Base-by-base conservation (phyloP, 2,888 invertebrate species). In the Atherix ibis region DNA sequence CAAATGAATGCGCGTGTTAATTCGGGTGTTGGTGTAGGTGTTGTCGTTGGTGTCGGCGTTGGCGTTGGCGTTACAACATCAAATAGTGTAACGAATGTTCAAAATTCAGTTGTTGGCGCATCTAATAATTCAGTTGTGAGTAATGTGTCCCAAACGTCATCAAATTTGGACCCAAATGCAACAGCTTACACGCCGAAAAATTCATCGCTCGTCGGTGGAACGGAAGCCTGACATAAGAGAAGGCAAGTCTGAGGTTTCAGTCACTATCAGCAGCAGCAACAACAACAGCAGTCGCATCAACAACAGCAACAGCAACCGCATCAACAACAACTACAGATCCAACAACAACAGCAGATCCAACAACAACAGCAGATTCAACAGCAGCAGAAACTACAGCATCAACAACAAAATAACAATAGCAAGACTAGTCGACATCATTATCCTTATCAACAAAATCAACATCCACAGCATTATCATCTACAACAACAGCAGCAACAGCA, bases 121-220 rank as follows among this genome's bases (percentile, higher is more conserved):
- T 29, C 33, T 6, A 35, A 27, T 4, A 22, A 27, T 10, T 29
- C 18, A 12, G 31, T 14, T 18, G 26, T 18, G 6, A 37, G 24
- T 24, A 31, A 27, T 55, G 60, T 46, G 57, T 40, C 46, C 30
- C 40, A 40, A 30, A 38, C 41, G 53, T 61, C 46, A 54, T 60
- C 60, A 6, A 73, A 68, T 49, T 71, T 91, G 40, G 91, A 91
- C 66, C 91, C 91, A 37, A 87, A 89, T 65, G 91, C 91, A 43
- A 76, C 79, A 43, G 83, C 82, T 46, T 91, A 91, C 66, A 89
- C 87, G 44, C 91, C 91, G 42, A 87, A 87, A 54, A 63, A 66
- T 46, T 70, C 71, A 42, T 47, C 48, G n/a, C 41, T 48, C 35
- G 48, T 48, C 27, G 44, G 48, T 34, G 47, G 47, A 19, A 38